Base-by-base conservation (phyloP, 2,888 invertebrate species). In the Drosophila conformis region DNA sequence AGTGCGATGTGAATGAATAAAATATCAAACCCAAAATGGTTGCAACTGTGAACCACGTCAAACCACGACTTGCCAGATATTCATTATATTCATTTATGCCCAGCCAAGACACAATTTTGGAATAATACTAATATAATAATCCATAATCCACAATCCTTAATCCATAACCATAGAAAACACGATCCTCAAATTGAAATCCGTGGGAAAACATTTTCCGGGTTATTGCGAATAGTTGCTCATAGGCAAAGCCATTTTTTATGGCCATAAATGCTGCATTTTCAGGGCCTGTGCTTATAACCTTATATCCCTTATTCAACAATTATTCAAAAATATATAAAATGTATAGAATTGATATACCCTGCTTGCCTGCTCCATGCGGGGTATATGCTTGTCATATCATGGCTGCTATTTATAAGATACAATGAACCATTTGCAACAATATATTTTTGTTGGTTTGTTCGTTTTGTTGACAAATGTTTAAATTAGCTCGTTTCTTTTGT, bases 1-100 rank as follows among this genome's bases (percentile, higher is more conserved):
- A 57, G 40, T 38, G 31, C 27, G 25, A 15, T 73, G 54, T 29
- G 33, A 33, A 66, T 66, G 57, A 57, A 70, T 72, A 40, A 57
- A 46, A 33, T 11, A 36, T 36, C n/a, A 31, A 8, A 10, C 29
- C 29, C 13, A 49, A 58, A 35, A 51, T 33, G 21, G 27, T 1
- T 6, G 46, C 8, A 46, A 4, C 21, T 4, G 7, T 15, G 15
- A 25, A 15, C 15, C 15, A 25, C 25, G 21, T 21, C 21, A 25
- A 25, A 15, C 4, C 4, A 4, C 18, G 46, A 25, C 25, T 46
- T 21, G 15, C 25, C 15, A 46, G 0, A 46, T 46, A 25, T 46
- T 4, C 21, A 1, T 7, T 42, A 13, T 21, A 6, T 6, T 6
- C 42, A 42, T 21, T 21, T 13, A 42, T 13, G 13, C 1, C 13